Evolutionary conservation across 1,140 invertebrate genomes (phyloP), one percentile per base, ranked within the genome.

Genomic region (Tetragonula clypearis): DNA sequence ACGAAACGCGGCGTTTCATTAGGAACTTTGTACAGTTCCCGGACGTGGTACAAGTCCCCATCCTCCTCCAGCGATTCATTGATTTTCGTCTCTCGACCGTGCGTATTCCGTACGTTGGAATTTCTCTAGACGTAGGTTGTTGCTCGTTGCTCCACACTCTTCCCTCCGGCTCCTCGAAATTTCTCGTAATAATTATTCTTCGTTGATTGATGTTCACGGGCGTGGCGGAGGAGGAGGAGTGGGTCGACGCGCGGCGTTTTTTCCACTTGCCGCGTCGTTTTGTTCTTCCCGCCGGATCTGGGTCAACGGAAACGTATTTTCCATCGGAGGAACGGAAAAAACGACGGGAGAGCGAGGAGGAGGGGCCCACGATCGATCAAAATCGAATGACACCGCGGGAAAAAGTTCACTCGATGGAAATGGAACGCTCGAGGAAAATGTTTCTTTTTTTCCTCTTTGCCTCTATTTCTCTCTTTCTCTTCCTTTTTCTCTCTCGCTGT

Each of bases 241-340:
- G 56, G n/a, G 17, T n/a, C 15, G 4, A 56, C 15, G 30, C 35
- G 19, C 49, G 30, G 30, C 41, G 41, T 78, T 84, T 84, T 41
- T 58, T 35, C n/a, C 74, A 21, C 26, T 73, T 23, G 68, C 9
- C 30, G 21, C 62, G 35, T 56, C 26, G 68, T 84, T 84, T 84
- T 84, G 49, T 84, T 84, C 56, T 26, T 84, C 49, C 21, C 8
- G 19, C n/a, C 19, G n/a, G 55, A 84, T 79, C 49, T 84, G 68
- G 82, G 82, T 84, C 82, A 72, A 65, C 69, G 53, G 49, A 79
- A 84, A 84, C 77, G 66, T 71, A 72, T 79, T 79, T 84, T 84
- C 68, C 49, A 79, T 79, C 41, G 66, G n/a, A 19, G n/a, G 35
- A 71, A 56, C 53, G 58, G 73, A 55, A 77, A 30, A 77, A 76